These are phyloP conservation scores for Apamea epomidion DNA, from an alignment of 2,888 invertebrate genomes.

Conservation along the genomic window DNA sequence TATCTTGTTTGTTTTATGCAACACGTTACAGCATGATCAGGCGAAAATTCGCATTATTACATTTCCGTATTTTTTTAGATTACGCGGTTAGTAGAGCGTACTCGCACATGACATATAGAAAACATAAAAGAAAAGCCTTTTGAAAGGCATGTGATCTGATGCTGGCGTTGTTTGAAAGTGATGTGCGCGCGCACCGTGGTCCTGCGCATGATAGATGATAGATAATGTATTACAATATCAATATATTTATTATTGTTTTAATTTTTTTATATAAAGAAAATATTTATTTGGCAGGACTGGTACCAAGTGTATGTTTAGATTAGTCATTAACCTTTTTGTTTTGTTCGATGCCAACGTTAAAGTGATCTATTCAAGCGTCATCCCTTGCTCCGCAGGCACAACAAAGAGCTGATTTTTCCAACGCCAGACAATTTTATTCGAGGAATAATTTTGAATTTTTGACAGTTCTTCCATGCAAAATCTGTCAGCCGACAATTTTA, in stretches of 20 bases:
- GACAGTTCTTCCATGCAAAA: no score
- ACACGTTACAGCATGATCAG: conserved; percentile 73
- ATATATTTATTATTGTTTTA: no score
- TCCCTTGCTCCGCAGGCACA: neutral
- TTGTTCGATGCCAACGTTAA: neutral
- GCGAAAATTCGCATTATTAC: conserved; percentile 53
- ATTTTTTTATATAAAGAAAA: neutral
- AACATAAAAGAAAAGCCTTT: conserved; percentile 35
- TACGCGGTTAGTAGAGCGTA: conserved; percentile 40
- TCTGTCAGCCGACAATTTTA: no score
- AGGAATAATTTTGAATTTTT: no score
- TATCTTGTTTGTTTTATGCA: conserved; percentile 78
- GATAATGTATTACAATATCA: neutral
- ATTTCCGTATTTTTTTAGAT: conserved; percentile 41
- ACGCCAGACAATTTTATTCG: no score
- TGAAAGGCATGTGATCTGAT: conserved; percentile 28
- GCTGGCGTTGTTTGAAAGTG: conserved; percentile 47
- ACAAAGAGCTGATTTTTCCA: no score
- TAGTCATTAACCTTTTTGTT: neutral
- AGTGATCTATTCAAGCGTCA: neutral
- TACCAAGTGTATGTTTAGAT: neutral
- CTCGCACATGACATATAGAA: conserved; percentile 12
- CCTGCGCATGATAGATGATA: neutral
- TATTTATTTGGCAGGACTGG: neutral
- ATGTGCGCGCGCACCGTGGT: neutral